Evolutionary conservation across 2,888 invertebrate species (phyloP), one percentile per base, ranked within the genome.

Genomic region (Drosophila koepferae): DNA sequence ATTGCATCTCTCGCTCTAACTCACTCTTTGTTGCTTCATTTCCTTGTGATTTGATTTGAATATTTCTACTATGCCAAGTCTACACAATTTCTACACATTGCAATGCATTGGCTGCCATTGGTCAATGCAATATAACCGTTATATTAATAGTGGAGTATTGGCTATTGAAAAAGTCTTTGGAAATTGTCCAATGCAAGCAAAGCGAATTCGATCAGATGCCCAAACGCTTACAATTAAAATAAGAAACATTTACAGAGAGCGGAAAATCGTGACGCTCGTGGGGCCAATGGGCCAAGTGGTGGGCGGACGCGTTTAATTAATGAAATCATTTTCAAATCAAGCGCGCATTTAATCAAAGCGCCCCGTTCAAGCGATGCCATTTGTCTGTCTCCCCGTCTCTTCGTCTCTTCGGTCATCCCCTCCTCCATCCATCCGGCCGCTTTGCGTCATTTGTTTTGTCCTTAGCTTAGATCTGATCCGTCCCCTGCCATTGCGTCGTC

Each of bases 281-380:
- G 8, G 12, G 36, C 7, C 34, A n/a, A 18, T 14, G 3, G 38
- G 38, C 20, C 36, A 23, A 5, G 23, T 14, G 43, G 54, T 53
- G 49, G 55, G 53, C 53, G 60, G 41, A 48, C 41, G 48, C 49
- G 48, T 77, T 77, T 64, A 76, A 77, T 76, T 76, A 76, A 76
- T 76, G 78, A 77, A 77, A 77, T 77, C 78, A 76, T 76, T 77
- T 68, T 76, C 76, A 61, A 77, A 76, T 76, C 68, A 77, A 77
- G 78, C 78, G 63, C 58, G 61, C 73, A 64, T 76, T 77, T 76
- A 72, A 76, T 73, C 68, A 76, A 67, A 48, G 53, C 56, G 46
- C 20, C 51, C 44, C 51, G 58, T 34, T 65, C 51, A 43, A 9
- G 16, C 60, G 43, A 34, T 59, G 68, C 69, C 18, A 31, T 63